Evolutionary conservation across 2,888 invertebrate genomes (phyloP).

Genomic region (Dendrolimus pini): DNA sequence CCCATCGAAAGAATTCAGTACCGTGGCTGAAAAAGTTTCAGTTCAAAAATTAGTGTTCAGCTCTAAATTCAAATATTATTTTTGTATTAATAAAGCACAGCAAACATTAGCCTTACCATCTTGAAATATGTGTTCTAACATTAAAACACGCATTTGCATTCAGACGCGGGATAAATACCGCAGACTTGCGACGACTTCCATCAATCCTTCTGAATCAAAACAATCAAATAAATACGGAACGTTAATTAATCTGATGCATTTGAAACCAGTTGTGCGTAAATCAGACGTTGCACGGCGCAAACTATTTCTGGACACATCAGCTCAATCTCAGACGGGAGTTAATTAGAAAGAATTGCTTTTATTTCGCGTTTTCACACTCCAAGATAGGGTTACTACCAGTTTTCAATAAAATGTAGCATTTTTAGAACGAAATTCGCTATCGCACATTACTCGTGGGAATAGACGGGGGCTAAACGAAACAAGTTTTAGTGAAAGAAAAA

Average conservation of each 20-base stretch:
- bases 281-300: constrained; percentile 38
- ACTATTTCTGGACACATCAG: constrained; percentile 54
- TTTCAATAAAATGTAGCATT: too few species aligned
- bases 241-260: constrained; percentile 66
- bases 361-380: constrained; percentile 70
- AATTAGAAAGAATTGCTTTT: constrained; percentile 77
- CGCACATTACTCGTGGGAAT: too few species aligned
- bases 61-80: too few species aligned
- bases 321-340: constrained; percentile 55
- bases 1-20: too few species aligned
- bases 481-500: too few species aligned
- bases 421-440: too few species aligned
- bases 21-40: too few species aligned
- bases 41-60: too few species aligned
- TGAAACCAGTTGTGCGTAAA: constrained; percentile 61
- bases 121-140: constrained; percentile 2
- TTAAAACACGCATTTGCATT: constrained; percentile 7
- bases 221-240: constrained; percentile 66
- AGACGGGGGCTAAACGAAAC: too few species aligned
- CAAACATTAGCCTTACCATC: not conserved
- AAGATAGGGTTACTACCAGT: constrained; percentile 11
- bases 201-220: constrained; percentile 67
- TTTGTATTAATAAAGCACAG: too few species aligned
- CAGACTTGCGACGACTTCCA: constrained; percentile 21
- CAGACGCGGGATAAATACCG: constrained; percentile 22